Evolutionary conservation across 2,113 vertebrate species (phyloP), one percentile per base, ranked within the genome.

Genomic region (Paraplagusia blochii): DNA sequence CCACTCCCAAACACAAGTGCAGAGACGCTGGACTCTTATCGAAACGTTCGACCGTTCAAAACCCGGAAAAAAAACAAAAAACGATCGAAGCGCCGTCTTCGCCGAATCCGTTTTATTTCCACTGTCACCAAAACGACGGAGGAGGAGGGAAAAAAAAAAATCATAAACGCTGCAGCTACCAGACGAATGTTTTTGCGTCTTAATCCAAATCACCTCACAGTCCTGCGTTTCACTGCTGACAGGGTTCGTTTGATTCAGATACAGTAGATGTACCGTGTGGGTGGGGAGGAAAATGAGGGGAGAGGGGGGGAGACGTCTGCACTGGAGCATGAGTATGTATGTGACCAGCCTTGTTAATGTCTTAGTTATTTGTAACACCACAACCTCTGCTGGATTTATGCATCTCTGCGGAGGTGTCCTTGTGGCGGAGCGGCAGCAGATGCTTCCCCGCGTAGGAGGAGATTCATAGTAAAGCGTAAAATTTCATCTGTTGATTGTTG

Each of bases 1-100:
- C 79, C 81, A 62, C 74, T 70, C 61, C 76, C 88, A 59, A 82
- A 86, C 88, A 89, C 88, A 68, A 81, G 52, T 15, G 35, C 55
- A 55, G 59, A 63, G 85, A 79, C 88, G 19, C 74, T 83, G n/a
- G n/a, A 16, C 56, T 48, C 62, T 63, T 43, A 29, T 63, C 50
- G 9, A 29, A 29, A 29, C 36, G 15, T 11, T 0, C 4, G 22
- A 42, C 33, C 8, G 22, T 33, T 11, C 5, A 40, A 40, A 40
- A 11, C 10, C 9, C 1, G 2, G 36, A 11, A 38, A 36, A 36
- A 36, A 36, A 36, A 36, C 5, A 10, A 36, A 36, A 36, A 36
- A 7, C 12, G 17, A n/a, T n/a, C n/a, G n/a, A n/a, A n/a, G n/a
- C n/a, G n/a, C n/a, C 22, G 6, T 29, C 22, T 2, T 29, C 22